These are phyloP conservation scores for Macrosteles quadrilineatus DNA, from an alignment of 1,140 invertebrate genomes.

Conservation along the genomic window DNA sequence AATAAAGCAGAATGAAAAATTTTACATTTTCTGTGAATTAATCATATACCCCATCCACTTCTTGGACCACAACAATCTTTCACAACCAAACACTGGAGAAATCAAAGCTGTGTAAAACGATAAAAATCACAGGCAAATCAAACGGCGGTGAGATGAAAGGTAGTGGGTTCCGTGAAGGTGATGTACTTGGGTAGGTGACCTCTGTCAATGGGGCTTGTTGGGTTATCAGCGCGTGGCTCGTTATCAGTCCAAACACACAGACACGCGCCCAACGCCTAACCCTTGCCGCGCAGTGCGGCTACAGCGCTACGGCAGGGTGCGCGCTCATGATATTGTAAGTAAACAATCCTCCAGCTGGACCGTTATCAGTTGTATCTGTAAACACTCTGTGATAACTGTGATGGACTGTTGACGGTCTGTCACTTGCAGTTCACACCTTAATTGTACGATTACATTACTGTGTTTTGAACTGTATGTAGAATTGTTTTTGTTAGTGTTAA, in stretches of 20 bases:
- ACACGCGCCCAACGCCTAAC: not conserved
- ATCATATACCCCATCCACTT: too few relatives aligned
- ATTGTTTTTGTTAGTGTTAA: too few relatives aligned
- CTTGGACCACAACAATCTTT: too few relatives aligned
- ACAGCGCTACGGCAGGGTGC: too few relatives aligned
- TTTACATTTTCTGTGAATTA: too few relatives aligned
- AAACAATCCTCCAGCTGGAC: not conserved
- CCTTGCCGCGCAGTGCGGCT: not conserved
- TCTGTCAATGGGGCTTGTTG: slow-evolving; percentile 3
- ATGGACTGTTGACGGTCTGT: too few relatives aligned
- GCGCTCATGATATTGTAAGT: not conserved
- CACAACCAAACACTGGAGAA: not conserved
- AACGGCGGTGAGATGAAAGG: not conserved
- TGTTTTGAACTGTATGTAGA: too few relatives aligned
- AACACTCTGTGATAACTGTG: too few relatives aligned
- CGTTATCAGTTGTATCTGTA: too few relatives aligned
- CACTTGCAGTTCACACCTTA: too few relatives aligned
- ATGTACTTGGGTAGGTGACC: not conserved
- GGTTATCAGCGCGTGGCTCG: not conserved
- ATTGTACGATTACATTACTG: too few relatives aligned
- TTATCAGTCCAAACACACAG: slow-evolving; percentile 6
- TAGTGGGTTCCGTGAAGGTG: not conserved
- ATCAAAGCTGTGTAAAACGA: not conserved
- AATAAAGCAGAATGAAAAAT: too few relatives aligned
- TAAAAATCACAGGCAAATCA: not conserved